Base-by-base conservation (phyloP, 2,113 vertebrate species). In the Peromyscus californicus region DNA sequence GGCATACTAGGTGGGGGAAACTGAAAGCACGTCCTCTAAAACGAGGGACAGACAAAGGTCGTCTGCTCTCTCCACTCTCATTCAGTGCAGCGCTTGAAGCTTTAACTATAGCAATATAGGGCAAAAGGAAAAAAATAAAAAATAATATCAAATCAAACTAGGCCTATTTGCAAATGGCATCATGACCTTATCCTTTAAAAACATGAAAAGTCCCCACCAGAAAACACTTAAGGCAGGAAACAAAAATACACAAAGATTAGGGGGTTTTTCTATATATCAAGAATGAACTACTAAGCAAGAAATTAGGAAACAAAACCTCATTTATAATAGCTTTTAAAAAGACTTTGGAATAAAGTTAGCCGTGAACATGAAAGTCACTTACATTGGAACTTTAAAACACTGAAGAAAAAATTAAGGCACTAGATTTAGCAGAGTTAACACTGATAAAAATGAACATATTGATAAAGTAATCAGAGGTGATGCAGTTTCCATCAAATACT, bases 221-320 rank as follows among this genome's bases (percentile, higher is more conserved):
- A 84, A 84, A 63, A 63, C 22, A 63, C 7, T 42, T 42, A 84
- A 61, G 48, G 16, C 22, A 91, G 39, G 24, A 85, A n/a, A 4
- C 72, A 61, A 90, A 24, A 93, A 75, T 61, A 13, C 15, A 61
- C 69, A 33, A 39, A 67, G 24, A 51, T 11, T 72, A 54, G n/a
- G n/a, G 24, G 2, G 7, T 2, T 24, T 88, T 63, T 84, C 33
- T 91, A 42, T 29, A 39, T 48, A 74, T 3, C 16, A 83, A 48
- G 16, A 29, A 17, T 45, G 26, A 63, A 42, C 82, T 63, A 63
- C 24, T 29, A 45, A 85, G 59, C 65, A 63, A 63, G 24, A 85
- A 89, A 65, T 48, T 65, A 95, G 90, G 75, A 78, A 91, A 93
- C 80, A 63, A 84, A 69, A 75, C 88, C 78, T 6, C 54, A 45